These are phyloP conservation scores for Centroberyx gerrardi DNA, from an alignment of 2,797 vertebrate genomes.

Conservation along the genomic window DNA sequence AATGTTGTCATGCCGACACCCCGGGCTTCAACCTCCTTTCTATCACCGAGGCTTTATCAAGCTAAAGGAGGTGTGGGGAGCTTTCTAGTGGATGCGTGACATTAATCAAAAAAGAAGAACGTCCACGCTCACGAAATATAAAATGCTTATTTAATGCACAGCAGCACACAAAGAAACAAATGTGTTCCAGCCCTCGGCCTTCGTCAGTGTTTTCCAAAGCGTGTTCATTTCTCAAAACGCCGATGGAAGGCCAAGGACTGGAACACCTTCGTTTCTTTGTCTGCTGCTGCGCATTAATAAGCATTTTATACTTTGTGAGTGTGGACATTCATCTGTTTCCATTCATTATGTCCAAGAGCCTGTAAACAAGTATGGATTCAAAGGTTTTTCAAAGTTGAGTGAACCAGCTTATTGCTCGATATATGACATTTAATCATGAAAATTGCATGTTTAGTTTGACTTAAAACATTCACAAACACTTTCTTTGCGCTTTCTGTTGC, in stretches of 20 bases:
- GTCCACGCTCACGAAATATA: no score
- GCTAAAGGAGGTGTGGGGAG: neutral
- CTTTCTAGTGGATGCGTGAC: neutral
- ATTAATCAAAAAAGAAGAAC: neutral
- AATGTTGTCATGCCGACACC: neutral
- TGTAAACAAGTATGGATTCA: no score
- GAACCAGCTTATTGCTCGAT: no score
- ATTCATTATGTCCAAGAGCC: no score
- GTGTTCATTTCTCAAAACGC: neutral
- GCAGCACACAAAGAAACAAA: neutral
- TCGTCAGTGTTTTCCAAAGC: neutral
- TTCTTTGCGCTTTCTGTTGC: neutral
- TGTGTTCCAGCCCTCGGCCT: constrained; percentile 8
- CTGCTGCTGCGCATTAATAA: constrained; percentile 11
- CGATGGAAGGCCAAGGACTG: neutral
- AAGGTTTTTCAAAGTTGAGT: no score
- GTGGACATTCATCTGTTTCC: no score
- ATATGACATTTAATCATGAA: no score
- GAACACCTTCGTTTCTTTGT: neutral
- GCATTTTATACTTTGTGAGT: no score
- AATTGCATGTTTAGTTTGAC: neutral
- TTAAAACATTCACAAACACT: neutral
- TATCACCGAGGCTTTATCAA: neutral
- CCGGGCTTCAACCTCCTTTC: neutral
- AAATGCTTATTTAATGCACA: neutral